Conservation (phyloP, 2,888 invertebrate species). For the Zaprionus lineosus region DNA sequence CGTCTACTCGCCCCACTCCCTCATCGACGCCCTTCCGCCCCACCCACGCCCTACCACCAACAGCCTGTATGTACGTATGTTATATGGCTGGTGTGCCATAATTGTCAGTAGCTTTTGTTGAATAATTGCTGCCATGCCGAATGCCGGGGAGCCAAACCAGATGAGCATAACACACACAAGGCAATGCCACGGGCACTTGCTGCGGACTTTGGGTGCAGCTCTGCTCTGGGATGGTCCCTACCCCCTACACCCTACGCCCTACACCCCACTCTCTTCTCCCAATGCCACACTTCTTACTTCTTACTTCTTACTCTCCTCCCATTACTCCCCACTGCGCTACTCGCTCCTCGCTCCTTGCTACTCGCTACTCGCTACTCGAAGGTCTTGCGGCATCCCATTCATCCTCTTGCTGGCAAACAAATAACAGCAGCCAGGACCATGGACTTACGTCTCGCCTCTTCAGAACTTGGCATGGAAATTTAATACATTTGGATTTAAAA, state of each 20-base stretch:
- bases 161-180: slow-evolving; percentile 46
- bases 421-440: slow-evolving; percentile 34
- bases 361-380: slow-evolving; percentile 6
- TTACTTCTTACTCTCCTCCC: background rate
- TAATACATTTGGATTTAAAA: slow-evolving; percentile 77
- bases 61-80: slow-evolving; percentile 32
- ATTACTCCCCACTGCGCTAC: background rate
- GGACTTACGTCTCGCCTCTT: slow-evolving; percentile 44
- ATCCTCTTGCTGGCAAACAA: slow-evolving; percentile 37
- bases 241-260: too few species aligned
- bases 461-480: slow-evolving; percentile 65
- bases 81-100: slow-evolving; percentile 69
- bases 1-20: background rate
- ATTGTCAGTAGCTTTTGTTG: slow-evolving; percentile 78
- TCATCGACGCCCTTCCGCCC: background rate
- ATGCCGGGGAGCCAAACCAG: slow-evolving; percentile 57
- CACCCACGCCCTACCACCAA: background rate
- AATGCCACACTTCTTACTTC: too few species aligned
- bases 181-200: slow-evolving; percentile 50
- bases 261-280: too few species aligned
- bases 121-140: slow-evolving; percentile 76
- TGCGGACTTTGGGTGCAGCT: slow-evolving; percentile 29
- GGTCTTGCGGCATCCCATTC: too few species aligned
- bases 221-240: too few species aligned
- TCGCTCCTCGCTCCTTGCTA: background rate